These are phyloP conservation scores for Ceyx cyanopectus DNA, from an alignment of 2,113 vertebrate genomes.

Conservation along the genomic window DNA sequence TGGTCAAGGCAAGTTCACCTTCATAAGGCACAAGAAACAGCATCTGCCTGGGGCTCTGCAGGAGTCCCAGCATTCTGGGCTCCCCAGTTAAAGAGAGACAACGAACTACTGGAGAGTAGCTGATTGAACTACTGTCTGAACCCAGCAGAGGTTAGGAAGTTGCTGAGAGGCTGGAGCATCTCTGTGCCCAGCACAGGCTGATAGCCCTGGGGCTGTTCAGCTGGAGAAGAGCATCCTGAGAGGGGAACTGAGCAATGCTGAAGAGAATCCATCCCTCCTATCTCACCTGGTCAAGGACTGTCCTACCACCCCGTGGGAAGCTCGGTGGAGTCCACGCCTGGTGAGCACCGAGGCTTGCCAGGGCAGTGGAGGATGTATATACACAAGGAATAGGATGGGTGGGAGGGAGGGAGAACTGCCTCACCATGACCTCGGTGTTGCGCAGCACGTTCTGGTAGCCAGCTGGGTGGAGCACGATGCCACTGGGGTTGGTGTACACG, in stretches of 20 bases:
- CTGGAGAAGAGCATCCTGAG: too few relatives aligned
- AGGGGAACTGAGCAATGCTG: too few relatives aligned
- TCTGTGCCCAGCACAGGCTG: too few relatives aligned
- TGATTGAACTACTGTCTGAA: too few relatives aligned
- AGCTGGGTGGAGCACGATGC: conserved; percentile 75
- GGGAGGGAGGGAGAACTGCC: background rate
- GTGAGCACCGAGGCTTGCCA: too few relatives aligned
- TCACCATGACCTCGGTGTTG: conserved; percentile 91
- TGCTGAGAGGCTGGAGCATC: background rate
- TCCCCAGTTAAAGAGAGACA: too few relatives aligned
- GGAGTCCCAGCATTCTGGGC: too few relatives aligned
- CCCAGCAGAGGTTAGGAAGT: too few relatives aligned
- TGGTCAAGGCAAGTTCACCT: background rate
- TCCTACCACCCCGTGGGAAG: background rate
- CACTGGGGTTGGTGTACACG: conserved; percentile 95
- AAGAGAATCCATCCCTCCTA: background rate
- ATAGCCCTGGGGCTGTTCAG: too few relatives aligned
- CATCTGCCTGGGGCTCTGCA: background rate
- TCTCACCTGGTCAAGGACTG: background rate
- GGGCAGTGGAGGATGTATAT: fast-evolving
- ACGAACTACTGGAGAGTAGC: too few relatives aligned
- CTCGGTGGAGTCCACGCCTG: background rate
- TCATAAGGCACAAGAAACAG: background rate
- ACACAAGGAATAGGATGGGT: fast-evolving
- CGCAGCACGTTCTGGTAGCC: too few relatives aligned